These are phyloP conservation scores for Amazona guildingii DNA, from an alignment of 2,113 vertebrate species.

Conservation along the genomic window DNA sequence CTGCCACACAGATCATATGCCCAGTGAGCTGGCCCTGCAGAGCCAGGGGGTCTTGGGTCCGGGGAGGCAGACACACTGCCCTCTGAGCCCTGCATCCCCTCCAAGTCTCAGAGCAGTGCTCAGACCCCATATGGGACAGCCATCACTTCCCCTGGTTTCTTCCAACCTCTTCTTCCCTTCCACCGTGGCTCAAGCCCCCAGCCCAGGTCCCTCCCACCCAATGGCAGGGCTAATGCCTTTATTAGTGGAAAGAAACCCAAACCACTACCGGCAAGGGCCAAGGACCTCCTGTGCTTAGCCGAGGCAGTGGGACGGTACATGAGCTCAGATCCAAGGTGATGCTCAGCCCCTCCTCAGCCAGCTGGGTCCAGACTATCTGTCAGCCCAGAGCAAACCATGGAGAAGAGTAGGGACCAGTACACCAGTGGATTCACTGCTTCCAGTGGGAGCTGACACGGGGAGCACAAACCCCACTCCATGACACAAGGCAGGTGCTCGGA, in stretches of 20 bases:
- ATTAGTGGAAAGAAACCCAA: not conserved
- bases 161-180: not conserved
- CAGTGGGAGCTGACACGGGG: accelerated
- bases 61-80: accelerated
- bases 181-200: accelerated
- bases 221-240: not conserved
- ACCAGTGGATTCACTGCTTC: not conserved
- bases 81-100: not conserved
- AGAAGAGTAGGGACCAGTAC: not conserved
- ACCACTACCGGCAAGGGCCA: accelerated
- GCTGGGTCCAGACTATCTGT: accelerated
- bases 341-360: not conserved
- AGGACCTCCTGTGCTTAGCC: accelerated
- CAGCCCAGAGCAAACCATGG: not conserved
- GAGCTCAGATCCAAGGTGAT: not conserved
- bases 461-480: not conserved
- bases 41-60: accelerated
- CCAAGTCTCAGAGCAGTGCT: not conserved
- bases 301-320: accelerated
- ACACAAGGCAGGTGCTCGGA: not conserved
- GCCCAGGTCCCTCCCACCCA: accelerated
- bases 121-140: accelerated
- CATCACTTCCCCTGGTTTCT: not conserved
- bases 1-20: not conserved
- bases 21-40: not conserved